These are phyloP conservation scores for Sceloporus tristichus DNA, from an alignment of 2,113 vertebrate species.

Conservation along the genomic window DNA sequence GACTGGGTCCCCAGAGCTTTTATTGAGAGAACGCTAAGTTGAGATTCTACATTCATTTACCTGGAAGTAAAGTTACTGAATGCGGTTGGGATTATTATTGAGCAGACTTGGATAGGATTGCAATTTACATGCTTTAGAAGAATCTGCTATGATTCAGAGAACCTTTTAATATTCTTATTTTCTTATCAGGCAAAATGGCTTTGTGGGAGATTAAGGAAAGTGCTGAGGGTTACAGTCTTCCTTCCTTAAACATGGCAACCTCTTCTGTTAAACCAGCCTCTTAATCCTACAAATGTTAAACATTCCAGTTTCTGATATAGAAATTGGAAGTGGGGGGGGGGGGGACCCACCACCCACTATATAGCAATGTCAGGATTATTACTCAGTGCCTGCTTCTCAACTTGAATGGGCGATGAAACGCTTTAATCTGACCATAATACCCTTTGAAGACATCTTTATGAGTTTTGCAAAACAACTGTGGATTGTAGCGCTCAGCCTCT, in stretches of 20 bases:
- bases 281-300: neutral
- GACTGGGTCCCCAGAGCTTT: neutral
- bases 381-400: slow-evolving; percentile 12
- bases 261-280: neutral
- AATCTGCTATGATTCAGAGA: neutral
- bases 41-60: too few species aligned
- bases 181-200: slow-evolving; percentile 1
- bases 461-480: neutral
- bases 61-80: too few species aligned
- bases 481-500: neutral
- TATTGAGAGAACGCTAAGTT: neutral
- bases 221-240: neutral
- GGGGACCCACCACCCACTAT: neutral
- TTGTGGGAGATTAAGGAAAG: slow-evolving; percentile 1
- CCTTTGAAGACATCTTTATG: neutral
- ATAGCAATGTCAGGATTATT: neutral
- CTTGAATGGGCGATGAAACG: neutral
- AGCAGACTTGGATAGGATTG: neutral
- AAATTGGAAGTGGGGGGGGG: neutral
- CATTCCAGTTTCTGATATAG: slow-evolving; percentile 15
- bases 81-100: too few species aligned
- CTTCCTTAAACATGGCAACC: neutral
- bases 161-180: neutral
- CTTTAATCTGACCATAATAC: slow-evolving; percentile 17
- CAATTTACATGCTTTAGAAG: neutral